These are phyloP conservation scores for Phaetusa simplex DNA, from an alignment of 2,113 vertebrate genomes.

Conservation along the genomic window DNA sequence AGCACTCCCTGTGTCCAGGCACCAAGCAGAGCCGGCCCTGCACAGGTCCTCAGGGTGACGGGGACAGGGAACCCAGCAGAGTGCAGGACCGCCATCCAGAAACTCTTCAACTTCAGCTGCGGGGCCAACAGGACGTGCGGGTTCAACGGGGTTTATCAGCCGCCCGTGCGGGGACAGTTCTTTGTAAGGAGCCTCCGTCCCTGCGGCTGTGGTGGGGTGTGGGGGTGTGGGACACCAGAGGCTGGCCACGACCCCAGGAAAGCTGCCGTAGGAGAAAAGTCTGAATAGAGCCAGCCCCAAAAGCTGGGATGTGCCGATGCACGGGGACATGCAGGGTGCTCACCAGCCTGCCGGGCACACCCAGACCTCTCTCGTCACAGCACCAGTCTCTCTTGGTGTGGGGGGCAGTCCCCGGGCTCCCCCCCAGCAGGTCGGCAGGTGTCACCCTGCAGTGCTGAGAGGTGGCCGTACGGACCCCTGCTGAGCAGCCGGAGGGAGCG, in stretches of 20 bases:
- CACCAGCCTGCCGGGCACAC: rapidly evolving
- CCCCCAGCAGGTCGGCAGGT: rapidly evolving
- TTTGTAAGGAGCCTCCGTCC: slow-evolving; percentile 53
- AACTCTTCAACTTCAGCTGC: slow-evolving; percentile 76
- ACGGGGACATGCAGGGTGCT: not conserved
- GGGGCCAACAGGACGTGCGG: slow-evolving; percentile 59
- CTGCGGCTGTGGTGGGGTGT: rapidly evolving
- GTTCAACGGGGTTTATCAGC: slow-evolving; percentile 80
- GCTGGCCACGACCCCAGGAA: rapidly evolving
- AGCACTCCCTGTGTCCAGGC: slow-evolving; percentile 68
- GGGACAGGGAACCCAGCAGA: slow-evolving; percentile 63
- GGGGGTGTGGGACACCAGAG: not conserved
- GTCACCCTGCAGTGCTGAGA: not conserved
- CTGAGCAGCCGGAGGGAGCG: not conserved
- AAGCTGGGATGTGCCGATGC: not conserved
- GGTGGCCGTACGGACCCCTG: not conserved
- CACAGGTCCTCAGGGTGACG: slow-evolving; percentile 22
- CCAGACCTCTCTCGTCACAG: not conserved
- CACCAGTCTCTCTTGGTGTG: rapidly evolving
- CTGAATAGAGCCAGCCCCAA: not conserved
- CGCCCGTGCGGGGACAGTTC: slow-evolving; percentile 73
- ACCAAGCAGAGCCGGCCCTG: not conserved
- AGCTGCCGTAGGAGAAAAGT: not conserved
- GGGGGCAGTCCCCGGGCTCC: not conserved
- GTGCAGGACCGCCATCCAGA: slow-evolving; percentile 50